Conservation (phyloP, 2,113 vertebrate species). For the Pedionomus torquatus region DNA sequence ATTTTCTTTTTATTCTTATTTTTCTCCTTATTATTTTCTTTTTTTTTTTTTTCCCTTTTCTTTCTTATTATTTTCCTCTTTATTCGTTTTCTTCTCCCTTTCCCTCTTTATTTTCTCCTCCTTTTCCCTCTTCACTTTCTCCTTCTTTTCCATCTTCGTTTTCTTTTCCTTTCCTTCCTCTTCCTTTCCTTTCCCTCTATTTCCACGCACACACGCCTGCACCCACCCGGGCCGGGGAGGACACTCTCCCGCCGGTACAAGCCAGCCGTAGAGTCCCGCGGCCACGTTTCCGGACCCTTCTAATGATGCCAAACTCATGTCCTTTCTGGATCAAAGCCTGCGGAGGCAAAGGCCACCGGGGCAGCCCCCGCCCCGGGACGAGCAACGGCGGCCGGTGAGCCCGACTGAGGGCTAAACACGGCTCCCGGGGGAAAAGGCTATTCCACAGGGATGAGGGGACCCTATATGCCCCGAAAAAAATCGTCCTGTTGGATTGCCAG, state of each 20-base stretch:
- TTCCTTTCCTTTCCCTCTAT: neutral
- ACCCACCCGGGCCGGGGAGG: neutral
- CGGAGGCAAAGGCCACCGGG: neutral
- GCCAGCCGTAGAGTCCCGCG: neutral
- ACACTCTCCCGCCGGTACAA: neutral
- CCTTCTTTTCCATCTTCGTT: neutral
- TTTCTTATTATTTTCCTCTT: neutral
- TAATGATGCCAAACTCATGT: neutral
- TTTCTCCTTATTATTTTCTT: neutral
- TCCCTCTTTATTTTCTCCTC: neutral
- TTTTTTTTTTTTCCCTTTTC: too few relatives aligned
- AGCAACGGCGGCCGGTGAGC: neutral
- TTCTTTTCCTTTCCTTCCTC: neutral
- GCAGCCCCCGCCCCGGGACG: neutral
- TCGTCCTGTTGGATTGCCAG: neutral
- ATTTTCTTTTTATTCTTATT: neutral
- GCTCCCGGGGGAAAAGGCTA: fast-evolving
- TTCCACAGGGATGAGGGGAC: fast-evolving
- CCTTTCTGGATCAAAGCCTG: neutral
- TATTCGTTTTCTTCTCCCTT: too few relatives aligned
- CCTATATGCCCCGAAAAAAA: fast-evolving
- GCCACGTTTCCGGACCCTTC: neutral
- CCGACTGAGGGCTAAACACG: too few relatives aligned
- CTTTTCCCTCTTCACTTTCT: neutral
- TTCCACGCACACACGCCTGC: neutral